phyloP scores from a whole-genome alignment of 1,140 invertebrate species.

The Trichonephila inaurata region DNA sequence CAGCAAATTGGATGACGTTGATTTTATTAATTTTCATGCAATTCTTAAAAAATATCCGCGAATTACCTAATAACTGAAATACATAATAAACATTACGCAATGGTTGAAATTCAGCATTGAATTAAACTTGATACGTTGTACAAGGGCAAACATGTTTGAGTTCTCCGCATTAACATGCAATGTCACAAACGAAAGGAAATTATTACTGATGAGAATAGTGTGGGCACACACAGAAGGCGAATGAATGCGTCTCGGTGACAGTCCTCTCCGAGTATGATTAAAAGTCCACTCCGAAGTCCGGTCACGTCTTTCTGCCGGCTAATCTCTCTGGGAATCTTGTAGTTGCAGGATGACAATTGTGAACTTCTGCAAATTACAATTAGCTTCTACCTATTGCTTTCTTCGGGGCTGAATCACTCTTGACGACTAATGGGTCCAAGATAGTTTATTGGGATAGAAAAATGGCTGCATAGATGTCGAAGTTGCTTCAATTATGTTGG shows the following conservation, averaged over 20 bases:
- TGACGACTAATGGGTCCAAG: neutral
- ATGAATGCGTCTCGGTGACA: neutral
- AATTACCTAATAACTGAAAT: too few relatives aligned
- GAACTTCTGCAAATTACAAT: conserved; percentile 44
- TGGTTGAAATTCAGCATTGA: neutral
- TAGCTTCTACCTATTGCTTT: conserved; percentile 1
- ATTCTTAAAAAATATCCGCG: too few relatives aligned
- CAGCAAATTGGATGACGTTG: too few relatives aligned
- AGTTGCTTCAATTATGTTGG: neutral
- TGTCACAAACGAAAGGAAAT: neutral
- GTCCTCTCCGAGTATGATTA: neutral
- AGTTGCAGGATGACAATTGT: conserved; percentile 49
- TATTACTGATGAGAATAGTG: neutral
- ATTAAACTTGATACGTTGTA: neutral
- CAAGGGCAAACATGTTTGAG: neutral
- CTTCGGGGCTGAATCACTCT: neutral
- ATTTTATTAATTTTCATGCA: too few relatives aligned
- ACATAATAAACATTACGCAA: too few relatives aligned
- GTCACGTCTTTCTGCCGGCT: conserved; percentile 18
- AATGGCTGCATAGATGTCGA: neutral
- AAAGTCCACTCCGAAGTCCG: conserved; percentile 21
- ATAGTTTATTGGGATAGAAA: conserved; percentile 16
- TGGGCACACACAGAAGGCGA: neutral
- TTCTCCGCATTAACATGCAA: neutral
- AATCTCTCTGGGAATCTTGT: conserved; percentile 43